Percentiles rank a stretch among this genome's conserved stretches.
phyloP scores from a whole-genome alignment of 2,113 vertebrate species.

The Cranoglanis bouderius region DNA sequence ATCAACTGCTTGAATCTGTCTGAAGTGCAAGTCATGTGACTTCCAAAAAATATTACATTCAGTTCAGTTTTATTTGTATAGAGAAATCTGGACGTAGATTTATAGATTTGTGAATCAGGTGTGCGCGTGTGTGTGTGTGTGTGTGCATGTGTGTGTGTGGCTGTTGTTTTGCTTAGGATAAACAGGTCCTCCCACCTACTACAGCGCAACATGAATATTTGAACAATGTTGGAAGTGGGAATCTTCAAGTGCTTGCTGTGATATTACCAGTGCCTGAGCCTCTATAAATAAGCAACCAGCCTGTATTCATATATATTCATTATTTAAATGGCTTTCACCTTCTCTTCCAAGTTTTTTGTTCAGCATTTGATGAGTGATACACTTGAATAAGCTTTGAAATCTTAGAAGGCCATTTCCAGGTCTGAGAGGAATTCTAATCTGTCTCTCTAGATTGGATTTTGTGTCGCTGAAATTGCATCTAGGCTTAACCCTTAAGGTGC shows the following conservation, averaged over 20 bases:
- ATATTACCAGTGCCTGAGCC: background rate
- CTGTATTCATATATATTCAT: slow-evolving; percentile 59
- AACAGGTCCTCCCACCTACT: background rate
- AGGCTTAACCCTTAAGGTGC: slow-evolving; percentile 13
- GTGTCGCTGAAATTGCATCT: slow-evolving; percentile 30
- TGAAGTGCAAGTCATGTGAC: background rate
- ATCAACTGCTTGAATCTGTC: background rate
- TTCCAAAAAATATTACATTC: background rate
- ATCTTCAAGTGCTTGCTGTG: slow-evolving; percentile 34
- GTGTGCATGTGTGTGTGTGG: no score
- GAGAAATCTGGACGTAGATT: background rate
- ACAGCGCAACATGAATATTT: background rate
- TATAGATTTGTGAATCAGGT: background rate
- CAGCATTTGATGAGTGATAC: slow-evolving; percentile 27
- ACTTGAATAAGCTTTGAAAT: slow-evolving; percentile 34
- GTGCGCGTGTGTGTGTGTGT: background rate
- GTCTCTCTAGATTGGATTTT: slow-evolving; percentile 6
- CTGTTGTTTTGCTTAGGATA: background rate
- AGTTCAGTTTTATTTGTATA: background rate
- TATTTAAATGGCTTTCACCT: slow-evolving; percentile 61
- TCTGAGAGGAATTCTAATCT: slow-evolving; percentile 31
- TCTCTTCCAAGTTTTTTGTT: slow-evolving; percentile 18
- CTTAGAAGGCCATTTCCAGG: slow-evolving; percentile 20
- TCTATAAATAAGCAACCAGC: slow-evolving; percentile 48
- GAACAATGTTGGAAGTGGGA: background rate